phyloP scores from a whole-genome alignment of 2,797 vertebrate species.

The Capromys pilorides region DNA sequence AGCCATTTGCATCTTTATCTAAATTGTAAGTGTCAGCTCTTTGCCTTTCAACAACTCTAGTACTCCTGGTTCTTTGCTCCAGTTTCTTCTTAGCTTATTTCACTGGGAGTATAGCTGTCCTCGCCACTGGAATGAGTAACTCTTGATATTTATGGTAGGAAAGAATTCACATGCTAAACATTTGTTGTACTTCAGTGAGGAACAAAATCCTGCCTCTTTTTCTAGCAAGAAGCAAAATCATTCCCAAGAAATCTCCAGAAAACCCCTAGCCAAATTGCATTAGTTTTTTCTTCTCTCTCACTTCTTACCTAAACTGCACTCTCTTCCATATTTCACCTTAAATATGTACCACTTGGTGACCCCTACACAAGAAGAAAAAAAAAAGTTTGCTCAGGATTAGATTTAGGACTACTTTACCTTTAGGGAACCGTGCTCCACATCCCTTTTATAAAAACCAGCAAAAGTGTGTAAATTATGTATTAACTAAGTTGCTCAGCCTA shows the following conservation, averaged over 20 bases:
- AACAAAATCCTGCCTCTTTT: background rate
- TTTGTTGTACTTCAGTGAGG: background rate
- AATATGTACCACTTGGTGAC: background rate
- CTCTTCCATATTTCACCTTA: background rate
- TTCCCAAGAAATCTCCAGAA: background rate
- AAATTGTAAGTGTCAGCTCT: constrained; percentile 39
- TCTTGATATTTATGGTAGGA: background rate
- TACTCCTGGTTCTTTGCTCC: background rate
- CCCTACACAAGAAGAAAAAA: background rate
- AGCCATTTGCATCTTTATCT: constrained; percentile 40
- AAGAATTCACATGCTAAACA: background rate
- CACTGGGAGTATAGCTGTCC: background rate
- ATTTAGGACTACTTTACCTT: constrained; percentile 64
- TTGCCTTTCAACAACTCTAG: background rate
- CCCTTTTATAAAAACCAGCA: constrained; percentile 73
- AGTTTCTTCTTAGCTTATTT: background rate
- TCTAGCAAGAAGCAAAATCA: background rate
- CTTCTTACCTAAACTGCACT: background rate
- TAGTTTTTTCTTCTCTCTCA: background rate
- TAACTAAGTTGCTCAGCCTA: constrained; percentile 66
- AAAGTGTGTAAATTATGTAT: constrained; percentile 75
- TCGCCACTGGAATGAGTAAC: background rate
- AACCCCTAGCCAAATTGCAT: background rate
- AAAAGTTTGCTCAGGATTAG: constrained; percentile 39
- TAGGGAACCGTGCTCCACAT: constrained; percentile 64